These are phyloP conservation scores for Pagrus major DNA, from an alignment of 2,113 vertebrate genomes.

Conservation along the genomic window DNA sequence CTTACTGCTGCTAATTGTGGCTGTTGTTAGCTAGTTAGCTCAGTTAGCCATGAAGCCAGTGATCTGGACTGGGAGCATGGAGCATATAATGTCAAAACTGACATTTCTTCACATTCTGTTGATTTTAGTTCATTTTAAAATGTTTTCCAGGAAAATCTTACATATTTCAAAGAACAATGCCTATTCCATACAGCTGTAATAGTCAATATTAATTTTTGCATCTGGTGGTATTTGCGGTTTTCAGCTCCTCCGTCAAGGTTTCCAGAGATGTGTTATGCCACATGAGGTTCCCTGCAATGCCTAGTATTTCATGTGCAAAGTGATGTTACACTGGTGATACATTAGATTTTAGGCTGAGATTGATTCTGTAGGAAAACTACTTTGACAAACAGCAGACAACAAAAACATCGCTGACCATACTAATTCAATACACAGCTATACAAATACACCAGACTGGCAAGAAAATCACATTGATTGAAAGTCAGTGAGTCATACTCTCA, in stretches of 20 bases:
- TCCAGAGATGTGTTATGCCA: neutral
- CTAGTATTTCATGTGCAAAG: conserved; percentile 1
- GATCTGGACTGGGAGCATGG: too few relatives aligned
- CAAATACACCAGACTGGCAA: conserved; percentile 26
- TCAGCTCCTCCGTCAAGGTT: conserved; percentile 15
- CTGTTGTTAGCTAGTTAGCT: too few relatives aligned
- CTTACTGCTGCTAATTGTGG: too few relatives aligned
- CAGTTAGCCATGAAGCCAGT: too few relatives aligned
- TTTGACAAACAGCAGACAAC: conserved; percentile 34
- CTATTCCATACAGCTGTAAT: neutral
- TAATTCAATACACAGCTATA: conserved; percentile 41
- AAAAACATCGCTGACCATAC: conserved; percentile 21
- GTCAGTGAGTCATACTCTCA: conserved; percentile 44
- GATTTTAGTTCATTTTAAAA: too few relatives aligned
- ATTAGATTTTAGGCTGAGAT: conserved; percentile 24
- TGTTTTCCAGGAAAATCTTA: too few relatives aligned
- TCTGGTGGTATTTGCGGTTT: neutral
- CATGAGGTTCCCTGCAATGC: conserved; percentile 5
- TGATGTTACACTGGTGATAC: conserved; percentile 10
- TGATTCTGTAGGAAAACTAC: conserved; percentile 36
- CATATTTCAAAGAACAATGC: conserved; percentile 30
- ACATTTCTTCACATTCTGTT: too few relatives aligned
- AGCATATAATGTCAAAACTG: too few relatives aligned
- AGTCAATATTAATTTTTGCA: neutral
- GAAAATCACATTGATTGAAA: conserved; percentile 39